Evolutionary conservation across 2,888 invertebrate genomes (phyloP), one percentile per base, ranked within the genome.

Genomic region (Harpalus rubripes): DNA sequence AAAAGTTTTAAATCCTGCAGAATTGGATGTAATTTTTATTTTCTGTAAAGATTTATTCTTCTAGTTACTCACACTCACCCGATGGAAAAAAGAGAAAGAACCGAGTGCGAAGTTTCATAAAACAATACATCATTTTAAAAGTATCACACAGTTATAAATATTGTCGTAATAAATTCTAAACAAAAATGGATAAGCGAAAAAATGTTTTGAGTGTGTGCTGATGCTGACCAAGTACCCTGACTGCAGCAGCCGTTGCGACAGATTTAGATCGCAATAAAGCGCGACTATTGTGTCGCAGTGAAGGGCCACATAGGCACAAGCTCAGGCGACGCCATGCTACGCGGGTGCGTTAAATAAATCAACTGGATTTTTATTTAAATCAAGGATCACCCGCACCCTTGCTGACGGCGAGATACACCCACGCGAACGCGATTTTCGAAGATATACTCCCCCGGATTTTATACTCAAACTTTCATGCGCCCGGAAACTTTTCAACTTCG

Each of bases 341-440:
- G 32, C 7, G 74, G 8, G 32, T 18, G 85, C 86, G 86, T 87
- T 86, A 87, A 87, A 88, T 88, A 88, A 89, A 89, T 88, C 88
- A 88, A 87, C 87, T 87, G 87, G 87, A 87, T 88, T 89, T 89
- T 88, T 89, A 89, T 89, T 89, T 88, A 89, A 88, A 88, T 88
- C 88, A 86, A 78, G 65, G 76, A 78, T 84, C 78, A 78, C 84
- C 59, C 59, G 82, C 58, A 26, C 81, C 16, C 3, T 6, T 59
- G 80, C 18, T 80, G 80, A 26, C 78, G 52, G 56, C 78, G 56
- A 58, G 52, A 74, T 74, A 74, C 58, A 44, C 72, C 72, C 72
- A 16, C 44, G 39, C 41, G 68, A 26, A 74, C 41, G 41, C 44
- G 44, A 68, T 63, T 63, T 63, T 63, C 63, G 32, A 15, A 68